Percentiles rank a stretch among this genome's conserved stretches.
Evolutionary conservation across 2,797 vertebrate species (phyloP).

Genomic region (Neosalanx taihuensis): DNA sequence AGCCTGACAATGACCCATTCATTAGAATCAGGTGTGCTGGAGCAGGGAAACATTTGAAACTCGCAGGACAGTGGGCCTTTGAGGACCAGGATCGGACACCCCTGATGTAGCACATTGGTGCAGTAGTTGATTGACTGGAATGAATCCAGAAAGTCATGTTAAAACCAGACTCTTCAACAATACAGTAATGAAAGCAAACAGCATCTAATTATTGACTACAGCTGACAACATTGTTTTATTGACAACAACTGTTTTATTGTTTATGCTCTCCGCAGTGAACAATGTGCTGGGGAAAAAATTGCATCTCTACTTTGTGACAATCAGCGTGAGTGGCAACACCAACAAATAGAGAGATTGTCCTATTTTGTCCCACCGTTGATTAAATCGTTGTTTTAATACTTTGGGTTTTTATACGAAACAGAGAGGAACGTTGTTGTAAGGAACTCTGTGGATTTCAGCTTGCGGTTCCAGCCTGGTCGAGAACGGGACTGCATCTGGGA

Average conservation of each 20-base stretch:
- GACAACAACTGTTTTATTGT: constrained; percentile 8
- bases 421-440: neutral
- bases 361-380: too few relatives aligned
- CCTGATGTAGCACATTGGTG: neutral
- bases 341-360: neutral
- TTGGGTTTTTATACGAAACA: neutral
- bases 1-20: too few relatives aligned
- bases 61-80: too few relatives aligned
- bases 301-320: constrained; percentile 78
- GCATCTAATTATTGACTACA: neutral
- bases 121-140: neutral
- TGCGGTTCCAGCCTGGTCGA: constrained; percentile 59
- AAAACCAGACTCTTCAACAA: too few relatives aligned
- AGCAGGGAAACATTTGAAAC: too few relatives aligned
- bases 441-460: constrained; percentile 53
- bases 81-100: too few relatives aligned
- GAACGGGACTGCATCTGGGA: constrained; percentile 22
- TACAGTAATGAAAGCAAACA: neutral
- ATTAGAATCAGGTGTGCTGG: too few relatives aligned
- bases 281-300: constrained; percentile 69
- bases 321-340: constrained; percentile 72
- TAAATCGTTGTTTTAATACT: too few relatives aligned
- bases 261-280: constrained; percentile 65
- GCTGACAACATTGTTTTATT: neutral
- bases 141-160: too few relatives aligned